These are phyloP conservation scores for Drosophila demipolita DNA, from an alignment of 2,888 invertebrate genomes.

Conservation along the genomic window DNA sequence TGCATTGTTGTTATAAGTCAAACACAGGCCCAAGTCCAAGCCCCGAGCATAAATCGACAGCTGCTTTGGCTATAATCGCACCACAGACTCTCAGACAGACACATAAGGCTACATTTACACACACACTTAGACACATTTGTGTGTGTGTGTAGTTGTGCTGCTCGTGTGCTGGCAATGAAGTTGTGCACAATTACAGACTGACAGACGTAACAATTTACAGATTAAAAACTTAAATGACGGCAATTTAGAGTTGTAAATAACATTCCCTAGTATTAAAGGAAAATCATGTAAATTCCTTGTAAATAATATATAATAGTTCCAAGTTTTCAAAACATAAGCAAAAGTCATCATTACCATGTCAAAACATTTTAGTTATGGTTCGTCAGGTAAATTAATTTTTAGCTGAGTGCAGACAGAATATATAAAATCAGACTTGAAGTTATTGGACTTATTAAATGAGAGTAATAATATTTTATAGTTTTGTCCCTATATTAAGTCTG, in stretches of 20 bases:
- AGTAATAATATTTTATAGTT: neutral
- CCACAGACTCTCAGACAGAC: neutral
- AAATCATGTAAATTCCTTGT: neutral
- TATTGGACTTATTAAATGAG: neutral
- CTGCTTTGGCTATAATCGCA: conserved; percentile 41
- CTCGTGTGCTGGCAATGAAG: neutral
- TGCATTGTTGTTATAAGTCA: conserved; percentile 59
- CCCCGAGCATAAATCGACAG: conserved; percentile 51
- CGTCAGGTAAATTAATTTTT: neutral
- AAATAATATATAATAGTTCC: neutral
- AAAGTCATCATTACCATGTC: neutral
- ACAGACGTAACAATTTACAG: conserved; percentile 5
- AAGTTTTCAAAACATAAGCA: neutral
- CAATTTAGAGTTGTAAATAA: conserved; percentile 1
- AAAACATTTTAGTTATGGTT: neutral
- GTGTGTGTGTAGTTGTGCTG: neutral
- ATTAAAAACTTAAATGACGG: conserved; percentile 7
- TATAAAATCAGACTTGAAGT: neutral
- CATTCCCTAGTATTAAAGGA: too few relatives aligned
- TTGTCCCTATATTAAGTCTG: neutral
- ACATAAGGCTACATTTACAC: conserved; percentile 3
- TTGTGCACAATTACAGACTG: conserved; percentile 7
- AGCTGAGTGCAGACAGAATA: neutral
- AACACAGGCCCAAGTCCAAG: conserved; percentile 1
- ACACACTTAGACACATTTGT: neutral